Evolutionary conservation across 35 echinoderm and acorn worm species (phyloP), one percentile per base, ranked within the genome.

Genomic region (Patiria miniata): DNA sequence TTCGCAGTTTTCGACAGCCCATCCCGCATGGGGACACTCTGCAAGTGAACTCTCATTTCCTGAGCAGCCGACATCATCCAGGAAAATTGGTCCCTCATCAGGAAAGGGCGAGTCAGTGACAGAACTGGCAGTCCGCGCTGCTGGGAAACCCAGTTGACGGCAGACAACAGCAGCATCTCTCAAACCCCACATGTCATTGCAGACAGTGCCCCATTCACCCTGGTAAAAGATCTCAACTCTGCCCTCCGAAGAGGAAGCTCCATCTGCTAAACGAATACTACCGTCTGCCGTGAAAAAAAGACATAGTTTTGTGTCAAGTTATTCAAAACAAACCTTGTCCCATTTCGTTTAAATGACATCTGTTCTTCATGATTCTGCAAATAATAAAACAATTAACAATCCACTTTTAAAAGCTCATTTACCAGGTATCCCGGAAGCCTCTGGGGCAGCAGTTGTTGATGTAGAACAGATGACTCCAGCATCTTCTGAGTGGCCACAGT

Each of bases 11-110:
- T 95, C 28, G 8, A 16, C 16, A 1, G 80, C 22, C 32, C 61
- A 58, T 8, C 89, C 89, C 1, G 44, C 36, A 88, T 88, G 89
- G 0, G 36, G 19, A 36, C 93, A 95, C 21, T 82, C 78, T 2
- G 40, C 37, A 7, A 95, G 38, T 7, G 39, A 28, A 9, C n/a
- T 52, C 76, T 95, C 93, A 7, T 87, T 32, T 7, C 93, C 93
- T 10, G 17, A 26, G 81, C 93, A 95, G 2, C 32, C 2, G 9
- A 95, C 65, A 68, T 95, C 84, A 57, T 95, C 93, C 1, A 95
- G 33, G 0, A 81, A 76, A 6, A 91, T 91, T 0, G 39, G 30
- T 37, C 88, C 87, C 0, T 19, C 19, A 40, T 83, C 93, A 8
- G 7, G 51, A 47, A 77, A 47, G 18, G 39, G 56, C 32, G 19